phyloP scores from a whole-genome alignment of 2,888 invertebrate genomes.

The Athrips mouffetella region DNA sequence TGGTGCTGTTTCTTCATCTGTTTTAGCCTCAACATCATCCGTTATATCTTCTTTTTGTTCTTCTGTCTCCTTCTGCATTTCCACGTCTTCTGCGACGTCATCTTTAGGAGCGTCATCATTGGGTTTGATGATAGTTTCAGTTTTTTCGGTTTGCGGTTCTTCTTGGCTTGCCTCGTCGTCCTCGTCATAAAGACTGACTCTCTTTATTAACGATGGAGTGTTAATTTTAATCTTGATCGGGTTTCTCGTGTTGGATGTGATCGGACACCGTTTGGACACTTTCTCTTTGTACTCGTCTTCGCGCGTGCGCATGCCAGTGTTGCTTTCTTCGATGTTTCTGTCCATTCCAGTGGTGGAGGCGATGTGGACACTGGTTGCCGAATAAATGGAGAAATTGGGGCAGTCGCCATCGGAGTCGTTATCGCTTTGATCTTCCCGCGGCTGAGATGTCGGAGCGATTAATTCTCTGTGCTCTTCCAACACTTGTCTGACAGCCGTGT shows the following conservation, averaged over 20 bases:
- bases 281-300: slow-evolving; percentile 58
- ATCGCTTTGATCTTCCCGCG: slow-evolving; percentile 48
- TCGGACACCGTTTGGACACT: slow-evolving; percentile 59
- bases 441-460: slow-evolving; percentile 32
- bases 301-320: slow-evolving; percentile 20
- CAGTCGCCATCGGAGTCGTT: slow-evolving; percentile 83
- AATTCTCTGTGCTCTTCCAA: slow-evolving; percentile 55
- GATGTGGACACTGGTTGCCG: slow-evolving; percentile 87
- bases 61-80: background rate
- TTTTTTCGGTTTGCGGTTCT: slow-evolving; percentile 8
- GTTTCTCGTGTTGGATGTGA: slow-evolving; percentile 56
- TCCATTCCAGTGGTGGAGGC: slow-evolving; percentile 55
- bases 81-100: background rate
- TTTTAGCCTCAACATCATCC: background rate
- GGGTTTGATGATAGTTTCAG: background rate
- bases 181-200: slow-evolving; percentile 74
- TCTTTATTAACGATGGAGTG: slow-evolving; percentile 70
- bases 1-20: slow-evolving; percentile 7
- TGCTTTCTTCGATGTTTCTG: slow-evolving; percentile 8
- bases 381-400: slow-evolving; percentile 92
- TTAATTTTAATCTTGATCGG: slow-evolving; percentile 67
- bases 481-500: slow-evolving; percentile 58
- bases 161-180: slow-evolving; percentile 55
- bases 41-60: background rate
- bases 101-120: background rate